Base-by-base conservation (phyloP, 2,888 invertebrate species). In the Rhingia campestris region DNA sequence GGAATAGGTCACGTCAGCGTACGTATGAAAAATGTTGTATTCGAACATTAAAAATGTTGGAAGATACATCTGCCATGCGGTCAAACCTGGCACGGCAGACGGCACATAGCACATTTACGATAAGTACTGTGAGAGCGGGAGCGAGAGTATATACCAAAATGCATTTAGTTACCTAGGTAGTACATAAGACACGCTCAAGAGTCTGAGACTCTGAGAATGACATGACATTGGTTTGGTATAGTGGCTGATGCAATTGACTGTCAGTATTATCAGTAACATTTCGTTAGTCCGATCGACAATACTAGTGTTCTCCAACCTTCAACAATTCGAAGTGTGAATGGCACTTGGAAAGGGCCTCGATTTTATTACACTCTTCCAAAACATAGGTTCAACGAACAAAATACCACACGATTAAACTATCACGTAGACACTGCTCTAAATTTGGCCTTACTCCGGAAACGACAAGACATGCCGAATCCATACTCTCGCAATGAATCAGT, bases 181-280 rank as follows among this genome's bases (percentile, higher is more conserved):
- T 45, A 58, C 39, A 70, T 58, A 39, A 32, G 37, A 4, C 43
- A 30, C 59, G 32, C 45, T 5, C 2, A 4, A 9, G 22, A 43
- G 7, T 5, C 43, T 30, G 22, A 1, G 6, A 45, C 5, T n/a
- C 10, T 7, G 10, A 45, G 12, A 12, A 5, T 22, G 12, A 10
- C 5, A 5, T 22, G 12, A 10, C 5, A 45, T 4, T 6, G 45
- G 12, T 6, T 14, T 7, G 22, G 47, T 22, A 64, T n/a, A 69
- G 63, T 69, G 67, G 79, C 82, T 82, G 82, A 82, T 82, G 82
- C 82, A 82, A 82, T 82, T 73, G 45, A 30, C 63, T 39, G 35
- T 61, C 47, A 59, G 35, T 49, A 63, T 67, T 73, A 72, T 77
- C 72, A 77, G 72, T 63, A 54, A 33, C 49, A 41, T 61, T n/a